Evolutionary conservation across 1,140 invertebrate species (phyloP), one percentile per base, ranked within the genome.

Genomic region (Zaprionus nigranus): DNA sequence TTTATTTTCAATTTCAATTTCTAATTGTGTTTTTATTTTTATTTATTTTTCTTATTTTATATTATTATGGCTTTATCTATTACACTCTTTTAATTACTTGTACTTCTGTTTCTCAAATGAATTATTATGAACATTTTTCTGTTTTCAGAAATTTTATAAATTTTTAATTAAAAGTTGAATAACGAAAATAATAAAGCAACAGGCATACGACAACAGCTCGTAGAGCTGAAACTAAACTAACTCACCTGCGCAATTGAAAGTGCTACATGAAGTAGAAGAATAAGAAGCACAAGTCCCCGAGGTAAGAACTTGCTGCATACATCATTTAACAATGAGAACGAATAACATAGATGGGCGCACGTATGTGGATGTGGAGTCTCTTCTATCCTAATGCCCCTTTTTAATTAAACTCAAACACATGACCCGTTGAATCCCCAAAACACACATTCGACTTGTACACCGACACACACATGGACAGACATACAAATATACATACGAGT

Each of bases 401-500:
- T 87, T 87, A 87, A 87, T 87, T 87, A 87, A 87, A 87, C 84
- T 78, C 81, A 81, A 87, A 88, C 84, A 88, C 70, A 73, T 75
- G 84, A 69, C 83, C 75, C 78, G 72, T 75, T 78, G 84, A 78
- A 81, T 80, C 83, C 83, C 83, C 80, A 83, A 87, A 46, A 76
- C 82, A 82, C 85, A 86, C 84, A 87, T 87, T 88, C 49, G 71
- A 84, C 72, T 82, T 84, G 84, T 22, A 60, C 56, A 57, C 28
- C 38, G 38, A 40, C 3, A 28, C 20, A 49, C 26, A 65, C 15
- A 59, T 6, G 22, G 15, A 66, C 20, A 43, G 28, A 46, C 17
- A 11, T 40, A 40, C 38, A 40, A 2, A 40, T 15, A n/a, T 40
- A 40, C 38, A n/a, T n/a, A 40, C 38, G 38, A 40, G 7, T 46